Conservation (phyloP, 2,113 vertebrate species). For the Chaenocephalus aceratus region DNA sequence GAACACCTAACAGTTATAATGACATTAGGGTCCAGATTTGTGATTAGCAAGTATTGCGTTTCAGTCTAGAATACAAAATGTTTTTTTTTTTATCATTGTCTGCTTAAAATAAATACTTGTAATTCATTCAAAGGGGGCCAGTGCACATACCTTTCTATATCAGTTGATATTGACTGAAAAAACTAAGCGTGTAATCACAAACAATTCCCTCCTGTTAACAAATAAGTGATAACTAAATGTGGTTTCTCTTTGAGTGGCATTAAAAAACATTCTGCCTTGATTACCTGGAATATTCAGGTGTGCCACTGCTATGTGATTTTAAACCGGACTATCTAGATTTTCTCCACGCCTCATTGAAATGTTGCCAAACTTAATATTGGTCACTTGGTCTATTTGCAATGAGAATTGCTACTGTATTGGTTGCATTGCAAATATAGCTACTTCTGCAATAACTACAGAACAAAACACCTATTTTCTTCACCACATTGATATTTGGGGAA, state of each 20-base stretch:
- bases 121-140: not conserved
- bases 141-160: not conserved
- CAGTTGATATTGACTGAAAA: no score
- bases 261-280: not conserved
- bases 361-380: not conserved
- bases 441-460: not conserved
- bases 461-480: not conserved
- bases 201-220: not conserved
- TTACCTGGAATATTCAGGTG: not conserved
- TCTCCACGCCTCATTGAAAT: not conserved
- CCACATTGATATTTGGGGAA: not conserved
- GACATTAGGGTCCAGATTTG: not conserved
- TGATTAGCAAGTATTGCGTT: not conserved
- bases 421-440: not conserved
- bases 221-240: not conserved
- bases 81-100: no score
- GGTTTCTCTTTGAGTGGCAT: not conserved
- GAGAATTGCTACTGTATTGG: not conserved
- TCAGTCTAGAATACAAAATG: not conserved
- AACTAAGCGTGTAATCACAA: not conserved
- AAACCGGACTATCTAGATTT: not conserved
- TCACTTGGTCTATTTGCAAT: not conserved
- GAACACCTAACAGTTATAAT: constrained; percentile 1
- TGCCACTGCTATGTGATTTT: not conserved
- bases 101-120: no score